A percentile compares a stretch with the other conserved stretches of the same genome.
Conservation (phyloP, 1,140 invertebrate species). For the Diorhabda sublineata region DNA sequence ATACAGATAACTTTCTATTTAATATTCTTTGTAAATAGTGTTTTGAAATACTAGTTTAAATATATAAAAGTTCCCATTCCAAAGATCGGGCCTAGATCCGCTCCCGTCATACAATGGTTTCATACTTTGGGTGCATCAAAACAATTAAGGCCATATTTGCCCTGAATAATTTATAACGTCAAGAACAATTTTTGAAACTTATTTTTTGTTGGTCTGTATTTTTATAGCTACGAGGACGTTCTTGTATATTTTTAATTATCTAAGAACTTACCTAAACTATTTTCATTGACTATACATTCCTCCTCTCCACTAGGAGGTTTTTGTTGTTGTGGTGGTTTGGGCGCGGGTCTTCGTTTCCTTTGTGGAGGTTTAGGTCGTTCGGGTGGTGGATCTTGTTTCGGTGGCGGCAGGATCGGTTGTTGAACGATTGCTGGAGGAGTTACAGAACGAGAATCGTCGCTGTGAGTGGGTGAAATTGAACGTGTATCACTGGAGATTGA, state of each 20-base stretch:
- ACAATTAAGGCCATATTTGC: too few relatives aligned
- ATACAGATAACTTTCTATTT: too few relatives aligned
- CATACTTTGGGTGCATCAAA: too few relatives aligned
- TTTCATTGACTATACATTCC: conserved; percentile 2
- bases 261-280: neutral
- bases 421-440: conserved; percentile 40
- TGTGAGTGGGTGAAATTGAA: conserved; percentile 45
- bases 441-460: conserved; percentile 44
- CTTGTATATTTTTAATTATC: conserved; percentile 5
- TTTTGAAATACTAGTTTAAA: too few relatives aligned
- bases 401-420: conserved; percentile 24
- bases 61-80: too few relatives aligned
- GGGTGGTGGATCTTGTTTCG: conserved; percentile 41
- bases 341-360: conserved; percentile 57
- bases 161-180: too few relatives aligned
- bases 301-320: too few relatives aligned
- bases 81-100: too few relatives aligned
- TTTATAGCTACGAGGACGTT: neutral
- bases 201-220: too few relatives aligned
- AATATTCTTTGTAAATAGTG: too few relatives aligned
- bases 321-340: conserved; percentile 51
- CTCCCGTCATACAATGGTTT: too few relatives aligned
- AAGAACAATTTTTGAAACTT: too few relatives aligned
- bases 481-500: conserved; percentile 44
- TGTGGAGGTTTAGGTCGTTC: conserved; percentile 50